These are phyloP conservation scores for Pelobates fuscus DNA, from an alignment of 2,113 vertebrate genomes.

Conservation along the genomic window DNA sequence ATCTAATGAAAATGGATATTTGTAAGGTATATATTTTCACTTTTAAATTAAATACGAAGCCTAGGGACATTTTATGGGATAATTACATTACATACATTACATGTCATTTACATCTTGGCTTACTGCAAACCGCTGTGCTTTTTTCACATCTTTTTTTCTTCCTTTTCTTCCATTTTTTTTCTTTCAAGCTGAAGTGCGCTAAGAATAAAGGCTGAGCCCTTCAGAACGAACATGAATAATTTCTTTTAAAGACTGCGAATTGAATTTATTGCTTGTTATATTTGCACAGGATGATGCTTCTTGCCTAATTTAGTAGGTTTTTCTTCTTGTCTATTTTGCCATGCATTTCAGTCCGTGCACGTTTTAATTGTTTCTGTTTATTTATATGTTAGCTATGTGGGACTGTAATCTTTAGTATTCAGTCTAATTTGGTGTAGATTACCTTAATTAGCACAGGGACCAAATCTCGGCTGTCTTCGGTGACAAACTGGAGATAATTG, in stretches of 20 bases:
- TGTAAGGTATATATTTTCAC: constrained; percentile 43
- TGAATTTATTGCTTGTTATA: constrained; percentile 22
- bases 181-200: constrained; percentile 36
- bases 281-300: constrained; percentile 25
- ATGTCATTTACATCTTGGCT: constrained; percentile 32
- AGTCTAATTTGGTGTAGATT: constrained; percentile 38
- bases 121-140: constrained; percentile 29
- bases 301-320: constrained; percentile 28
- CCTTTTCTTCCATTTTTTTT: constrained; percentile 2
- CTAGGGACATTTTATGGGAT: constrained; percentile 42
- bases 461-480: constrained; percentile 21
- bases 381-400: constrained; percentile 1
- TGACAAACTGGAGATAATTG: constrained; percentile 43
- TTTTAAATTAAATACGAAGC: constrained; percentile 44
- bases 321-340: constrained; percentile 21
- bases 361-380: constrained; percentile 41
- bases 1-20: constrained; percentile 39
- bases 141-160: constrained; percentile 13
- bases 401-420: constrained; percentile 19
- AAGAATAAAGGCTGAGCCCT: constrained; percentile 31
- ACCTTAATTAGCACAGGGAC: constrained; percentile 45
- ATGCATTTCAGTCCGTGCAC: constrained; percentile 12
- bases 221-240: constrained; percentile 38
- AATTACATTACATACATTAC: constrained; percentile 44
- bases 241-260: constrained; percentile 28